Conservation (phyloP, 1,140 invertebrate species). For the Neotoxoptera formosana region DNA sequence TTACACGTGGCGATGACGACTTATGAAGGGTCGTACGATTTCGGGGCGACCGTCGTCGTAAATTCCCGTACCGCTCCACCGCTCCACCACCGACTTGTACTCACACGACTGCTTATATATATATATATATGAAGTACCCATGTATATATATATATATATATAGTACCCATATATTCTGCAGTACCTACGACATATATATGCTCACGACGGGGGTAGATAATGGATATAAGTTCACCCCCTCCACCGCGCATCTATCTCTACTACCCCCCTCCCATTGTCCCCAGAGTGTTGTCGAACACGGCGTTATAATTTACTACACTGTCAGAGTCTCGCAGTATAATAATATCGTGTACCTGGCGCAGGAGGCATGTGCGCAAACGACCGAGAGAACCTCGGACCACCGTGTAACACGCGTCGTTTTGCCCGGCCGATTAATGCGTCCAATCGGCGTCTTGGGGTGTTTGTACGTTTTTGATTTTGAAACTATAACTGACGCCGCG, state of each 20-base stretch:
- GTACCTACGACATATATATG: background rate
- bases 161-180: too few relatives aligned
- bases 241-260: too few relatives aligned
- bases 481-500: background rate
- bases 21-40: background rate
- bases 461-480: background rate
- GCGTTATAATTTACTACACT: slow-evolving; percentile 32
- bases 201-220: background rate
- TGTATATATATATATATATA: too few relatives aligned
- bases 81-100: background rate
- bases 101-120: background rate
- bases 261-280: too few relatives aligned
- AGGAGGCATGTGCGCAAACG: background rate
- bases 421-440: too few relatives aligned
- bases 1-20: background rate
- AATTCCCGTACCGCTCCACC: background rate
- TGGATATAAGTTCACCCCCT: background rate
- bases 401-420: too few relatives aligned
- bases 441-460: rapidly evolving
- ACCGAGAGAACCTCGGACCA: background rate
- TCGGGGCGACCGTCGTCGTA: background rate
- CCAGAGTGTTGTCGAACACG: background rate
- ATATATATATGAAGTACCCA: too few relatives aligned
- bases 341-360: background rate
- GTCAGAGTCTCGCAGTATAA: background rate